phyloP scores from a whole-genome alignment of 2,888 invertebrate species.

The Zonitis immaculata region DNA sequence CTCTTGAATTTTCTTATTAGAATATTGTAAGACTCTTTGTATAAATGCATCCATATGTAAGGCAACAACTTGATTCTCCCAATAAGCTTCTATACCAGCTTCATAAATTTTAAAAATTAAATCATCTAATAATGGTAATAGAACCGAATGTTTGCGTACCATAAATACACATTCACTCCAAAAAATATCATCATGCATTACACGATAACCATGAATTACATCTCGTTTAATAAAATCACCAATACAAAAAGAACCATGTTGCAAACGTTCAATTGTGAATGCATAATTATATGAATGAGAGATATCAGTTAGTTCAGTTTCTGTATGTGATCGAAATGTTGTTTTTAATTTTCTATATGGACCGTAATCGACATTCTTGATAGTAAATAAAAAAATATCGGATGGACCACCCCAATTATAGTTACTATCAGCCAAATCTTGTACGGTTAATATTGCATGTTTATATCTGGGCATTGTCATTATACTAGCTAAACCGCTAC shows the following conservation, averaged over 20 bases:
- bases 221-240: constrained; percentile 10
- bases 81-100: constrained; percentile 8
- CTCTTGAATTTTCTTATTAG: constrained; percentile 7
- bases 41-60: constrained; percentile 12
- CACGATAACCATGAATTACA: constrained; percentile 8
- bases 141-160: constrained; percentile 11
- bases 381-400: constrained; percentile 58
- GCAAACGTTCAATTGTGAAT: background rate
- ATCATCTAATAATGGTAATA: constrained; percentile 9
- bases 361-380: constrained; percentile 34
- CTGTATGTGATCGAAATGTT: constrained; percentile 9
- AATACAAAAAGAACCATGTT: background rate
- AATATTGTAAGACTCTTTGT: constrained; percentile 7
- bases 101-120: constrained; percentile 11
- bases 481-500: constrained; percentile 62
- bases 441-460: constrained; percentile 55
- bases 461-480: constrained; percentile 63
- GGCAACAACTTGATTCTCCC: constrained; percentile 10
- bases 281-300: background rate
- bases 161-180: constrained; percentile 11
- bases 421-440: constrained; percentile 53
- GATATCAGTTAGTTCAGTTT: constrained; percentile 7
- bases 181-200: constrained; percentile 15
- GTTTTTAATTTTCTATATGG: constrained; percentile 34
- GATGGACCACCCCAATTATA: constrained; percentile 60